Evolutionary conservation across 2,113 vertebrate genomes (phyloP), one percentile per base, ranked within the genome.

Genomic region (Muscicapa adusta): DNA sequence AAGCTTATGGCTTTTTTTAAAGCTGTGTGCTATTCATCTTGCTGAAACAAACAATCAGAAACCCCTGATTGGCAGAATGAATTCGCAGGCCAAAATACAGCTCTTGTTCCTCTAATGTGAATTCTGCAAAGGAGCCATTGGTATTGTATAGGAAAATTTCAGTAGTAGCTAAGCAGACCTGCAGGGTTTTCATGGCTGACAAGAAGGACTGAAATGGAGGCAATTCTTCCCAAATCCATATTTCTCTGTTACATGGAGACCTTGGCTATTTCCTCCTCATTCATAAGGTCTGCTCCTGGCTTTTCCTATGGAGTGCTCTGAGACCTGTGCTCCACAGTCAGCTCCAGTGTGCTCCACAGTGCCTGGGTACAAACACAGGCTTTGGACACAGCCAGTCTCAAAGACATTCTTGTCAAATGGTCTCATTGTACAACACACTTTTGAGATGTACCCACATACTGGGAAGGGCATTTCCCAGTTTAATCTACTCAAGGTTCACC

Each of bases 41-140:
- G 40, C 40, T 81, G 61, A 63, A 94, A 67, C n/a, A 82, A 85
- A 58, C 47, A 80, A 33, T 40, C n/a, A 66, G 29, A 91, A 84
- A 13, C 7, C 8, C 6, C 51, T 68, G 10, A 36, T 65, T 81
- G 61, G 33, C n/a, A 92, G 91, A 91, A 84, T 12, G 48, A 6
- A 31, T 91, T 86, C 93, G 67, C 60, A 67, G 53, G 14, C 10
- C 43, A 48, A 93, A 85, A 88, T n/a, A 53, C 6, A 42, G n/a
- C 16, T 88, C 33, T 66, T 51, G 42, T 40, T 84, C 56, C 60
- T 84, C 48, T 53, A 71, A 71, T 17, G 28, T 86, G 75, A 71
- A 74, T 50, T 51, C 43, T 84, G 8, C 19, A 53, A 71, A 57
- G 17, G 9, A 56, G 31, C 18, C 16, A 13, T 33, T 0, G 0